These are phyloP conservation scores for Imbricaverruca yamaguchii DNA, from an alignment of 2,888 invertebrate genomes.

Conservation along the genomic window DNA sequence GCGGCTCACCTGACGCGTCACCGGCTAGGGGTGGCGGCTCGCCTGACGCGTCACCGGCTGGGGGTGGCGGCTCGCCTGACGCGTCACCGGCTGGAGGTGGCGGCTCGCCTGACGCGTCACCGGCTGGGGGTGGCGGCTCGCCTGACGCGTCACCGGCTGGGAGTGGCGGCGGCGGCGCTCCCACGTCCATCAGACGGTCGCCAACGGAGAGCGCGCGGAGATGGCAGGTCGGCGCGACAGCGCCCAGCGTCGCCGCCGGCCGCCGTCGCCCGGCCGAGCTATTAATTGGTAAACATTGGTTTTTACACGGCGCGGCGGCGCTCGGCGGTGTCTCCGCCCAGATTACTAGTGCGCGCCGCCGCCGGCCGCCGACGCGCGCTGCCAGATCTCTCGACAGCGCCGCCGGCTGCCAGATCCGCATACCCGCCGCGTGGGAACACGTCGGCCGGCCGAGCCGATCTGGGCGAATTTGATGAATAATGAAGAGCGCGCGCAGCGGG, in stretches of 20 bases:
- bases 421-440: slow-evolving; percentile 14
- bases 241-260: neutral
- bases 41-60: too few relatives aligned
- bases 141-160: too few relatives aligned
- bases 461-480: slow-evolving; percentile 11
- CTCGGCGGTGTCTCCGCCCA: neutral
- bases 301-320: neutral
- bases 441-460: neutral
- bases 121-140: too few relatives aligned
- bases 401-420: slow-evolving; percentile 12
- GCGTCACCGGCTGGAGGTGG: too few relatives aligned
- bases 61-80: too few relatives aligned
- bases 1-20: too few relatives aligned
- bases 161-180: neutral
- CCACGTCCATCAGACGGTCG: neutral
- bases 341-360: neutral
- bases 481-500: slow-evolving; percentile 13
- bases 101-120: too few relatives aligned
- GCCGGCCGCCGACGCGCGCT: neutral
- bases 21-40: too few relatives aligned
- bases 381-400: too few relatives aligned
- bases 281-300: slow-evolving; percentile 16
- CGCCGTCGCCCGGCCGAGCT: neutral
- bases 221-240: too few relatives aligned
- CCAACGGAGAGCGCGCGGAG: too few relatives aligned